Percentiles rank a stretch among this genome's conserved stretches.
Conservation (phyloP, 1,140 invertebrate species). For the Hylaeus anthracinus region DNA sequence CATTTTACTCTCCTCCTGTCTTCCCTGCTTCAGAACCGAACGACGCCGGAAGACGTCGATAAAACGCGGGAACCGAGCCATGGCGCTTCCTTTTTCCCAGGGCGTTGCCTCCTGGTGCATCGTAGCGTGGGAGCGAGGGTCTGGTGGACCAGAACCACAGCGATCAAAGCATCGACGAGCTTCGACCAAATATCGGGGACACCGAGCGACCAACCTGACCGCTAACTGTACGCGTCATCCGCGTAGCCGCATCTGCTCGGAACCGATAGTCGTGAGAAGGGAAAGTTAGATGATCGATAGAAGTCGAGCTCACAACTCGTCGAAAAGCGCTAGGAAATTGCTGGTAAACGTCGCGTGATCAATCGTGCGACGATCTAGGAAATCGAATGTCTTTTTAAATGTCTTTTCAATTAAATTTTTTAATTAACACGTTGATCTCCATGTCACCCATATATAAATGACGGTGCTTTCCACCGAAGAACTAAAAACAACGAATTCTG, state of each 20-base stretch:
- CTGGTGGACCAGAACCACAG: not conserved
- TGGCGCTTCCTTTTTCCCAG: slow-evolving; percentile 5
- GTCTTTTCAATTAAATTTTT: too few species aligned
- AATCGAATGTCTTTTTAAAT: too few species aligned
- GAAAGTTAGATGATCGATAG: slow-evolving; percentile 34
- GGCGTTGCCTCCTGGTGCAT: not conserved
- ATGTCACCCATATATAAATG: too few species aligned
- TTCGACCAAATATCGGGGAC: not conserved
- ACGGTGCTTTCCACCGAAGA: too few species aligned
- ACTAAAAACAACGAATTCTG: too few species aligned
- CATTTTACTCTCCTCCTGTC: not conserved
- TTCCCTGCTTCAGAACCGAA: not conserved
- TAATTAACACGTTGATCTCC: too few species aligned
- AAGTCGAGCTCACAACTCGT: not conserved
- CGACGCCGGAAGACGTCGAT: not conserved
- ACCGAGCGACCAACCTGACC: not conserved
- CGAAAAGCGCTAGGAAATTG: not conserved
- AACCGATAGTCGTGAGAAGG: slow-evolving; percentile 40
- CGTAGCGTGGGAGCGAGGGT: not conserved
- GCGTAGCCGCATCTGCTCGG: not conserved
- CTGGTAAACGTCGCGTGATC: not conserved
- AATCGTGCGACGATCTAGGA: not conserved
- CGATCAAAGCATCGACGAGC: not conserved
- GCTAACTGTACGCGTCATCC: not conserved
- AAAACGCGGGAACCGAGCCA: slow-evolving; percentile 5